Evolutionary conservation across 2,797 vertebrate species (phyloP).

Genomic region (Myotis pilosus): DNA sequence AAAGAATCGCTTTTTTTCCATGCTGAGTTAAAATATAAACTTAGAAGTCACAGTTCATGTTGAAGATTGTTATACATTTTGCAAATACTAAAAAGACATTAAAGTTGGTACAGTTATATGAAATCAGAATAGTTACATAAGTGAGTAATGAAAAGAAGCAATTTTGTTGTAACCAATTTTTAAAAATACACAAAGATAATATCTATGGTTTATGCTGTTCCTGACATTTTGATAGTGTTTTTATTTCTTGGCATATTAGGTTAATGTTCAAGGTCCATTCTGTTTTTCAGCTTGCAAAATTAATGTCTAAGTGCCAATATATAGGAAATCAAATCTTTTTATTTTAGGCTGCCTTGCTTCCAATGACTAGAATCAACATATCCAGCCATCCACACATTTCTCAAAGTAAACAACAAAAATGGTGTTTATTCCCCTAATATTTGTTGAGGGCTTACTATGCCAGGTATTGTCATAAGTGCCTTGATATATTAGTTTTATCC

Average conservation of each 20-base stretch:
- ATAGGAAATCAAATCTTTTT: constrained; percentile 32
- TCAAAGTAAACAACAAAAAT: not conserved
- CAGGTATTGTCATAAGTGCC: not conserved
- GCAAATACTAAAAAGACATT: constrained; percentile 51
- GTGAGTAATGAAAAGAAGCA: constrained; percentile 54
- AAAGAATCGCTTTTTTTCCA: not conserved
- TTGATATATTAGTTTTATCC: not conserved
- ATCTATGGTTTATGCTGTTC: constrained; percentile 43
- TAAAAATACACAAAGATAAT: constrained; percentile 36
- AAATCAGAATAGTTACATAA: constrained; percentile 49
- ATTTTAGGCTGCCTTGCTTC: not conserved
- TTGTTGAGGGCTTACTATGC: not conserved
- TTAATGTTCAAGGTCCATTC: constrained; percentile 54
- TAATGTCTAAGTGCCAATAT: constrained; percentile 44
- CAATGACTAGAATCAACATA: not conserved
- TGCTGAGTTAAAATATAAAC: constrained; percentile 13
- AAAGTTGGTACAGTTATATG: constrained; percentile 37
- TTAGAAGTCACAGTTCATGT: constrained; percentile 19
- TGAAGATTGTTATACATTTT: constrained; percentile 10
- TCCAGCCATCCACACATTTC: not conserved
- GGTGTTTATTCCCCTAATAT: not conserved
- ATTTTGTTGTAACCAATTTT: constrained; percentile 55
- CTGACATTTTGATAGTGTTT: constrained; percentile 47
- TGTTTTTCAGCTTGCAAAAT: constrained; percentile 55
- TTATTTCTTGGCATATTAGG: constrained; percentile 64